phyloP scores from a whole-genome alignment of 2,888 invertebrate genomes.

The Fragum sueziense region DNA sequence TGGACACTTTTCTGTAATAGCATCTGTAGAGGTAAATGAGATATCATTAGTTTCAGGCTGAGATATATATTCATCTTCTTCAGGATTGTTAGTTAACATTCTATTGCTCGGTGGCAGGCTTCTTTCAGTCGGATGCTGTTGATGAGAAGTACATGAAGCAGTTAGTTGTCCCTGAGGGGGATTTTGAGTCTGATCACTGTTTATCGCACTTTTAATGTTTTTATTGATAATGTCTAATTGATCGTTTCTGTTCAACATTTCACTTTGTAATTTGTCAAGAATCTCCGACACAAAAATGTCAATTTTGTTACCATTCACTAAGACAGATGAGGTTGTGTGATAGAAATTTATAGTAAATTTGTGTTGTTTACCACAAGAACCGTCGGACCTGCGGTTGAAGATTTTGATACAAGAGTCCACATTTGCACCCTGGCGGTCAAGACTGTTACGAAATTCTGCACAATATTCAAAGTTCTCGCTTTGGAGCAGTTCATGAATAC shows the following conservation, averaged over 20 bases:
- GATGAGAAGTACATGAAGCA: too few species aligned
- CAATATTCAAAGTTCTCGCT: neutral
- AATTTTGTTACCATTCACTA: neutral
- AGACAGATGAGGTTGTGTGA: neutral
- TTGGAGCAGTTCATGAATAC: neutral
- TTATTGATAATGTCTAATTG: neutral
- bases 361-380: neutral
- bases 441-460: neutral
- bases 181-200: too few species aligned
- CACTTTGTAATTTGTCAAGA: too few species aligned
- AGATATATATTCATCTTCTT: too few species aligned
- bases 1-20: too few species aligned
- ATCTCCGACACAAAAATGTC: too few species aligned
- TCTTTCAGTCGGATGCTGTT: too few species aligned
- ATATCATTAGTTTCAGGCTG: too few species aligned
- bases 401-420: neutral
- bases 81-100: too few species aligned
- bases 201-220: neutral
- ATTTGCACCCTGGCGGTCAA: neutral
- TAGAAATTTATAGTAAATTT: neutral
- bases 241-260: neutral
- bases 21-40: too few species aligned
- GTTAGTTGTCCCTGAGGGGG: too few species aligned
- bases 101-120: too few species aligned
- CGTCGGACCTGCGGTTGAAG: neutral